Percentiles rank a stretch among this genome's conserved stretches.
Evolutionary conservation across 2,797 vertebrate species (phyloP).

Genomic region (Echiichthys vipera): DNA sequence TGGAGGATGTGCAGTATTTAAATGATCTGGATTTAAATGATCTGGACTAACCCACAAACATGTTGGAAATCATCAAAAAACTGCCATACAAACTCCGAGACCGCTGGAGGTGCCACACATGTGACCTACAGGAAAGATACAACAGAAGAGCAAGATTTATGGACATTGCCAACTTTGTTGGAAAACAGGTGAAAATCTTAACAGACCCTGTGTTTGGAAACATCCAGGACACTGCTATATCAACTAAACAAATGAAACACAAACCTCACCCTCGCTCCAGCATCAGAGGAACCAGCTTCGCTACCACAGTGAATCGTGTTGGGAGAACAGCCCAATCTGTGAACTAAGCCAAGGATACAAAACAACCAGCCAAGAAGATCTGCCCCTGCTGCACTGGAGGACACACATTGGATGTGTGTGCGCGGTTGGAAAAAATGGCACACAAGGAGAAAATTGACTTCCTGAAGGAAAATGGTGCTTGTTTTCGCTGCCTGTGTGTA

Average conservation of each 20-base stretch:
- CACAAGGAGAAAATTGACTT: slow-evolving; percentile 23
- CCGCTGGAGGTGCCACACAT: too few species aligned
- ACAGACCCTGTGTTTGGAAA: neutral
- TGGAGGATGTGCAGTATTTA: too few species aligned
- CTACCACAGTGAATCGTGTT: neutral
- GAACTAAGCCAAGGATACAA: neutral
- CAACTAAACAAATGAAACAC: neutral
- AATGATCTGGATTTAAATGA: too few species aligned
- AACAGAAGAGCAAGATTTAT: too few species aligned
- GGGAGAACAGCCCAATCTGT: neutral
- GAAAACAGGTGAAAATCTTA: neutral
- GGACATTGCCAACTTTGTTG: neutral
- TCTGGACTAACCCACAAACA: too few species aligned
- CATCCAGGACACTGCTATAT: neutral
- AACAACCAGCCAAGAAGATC: neutral
- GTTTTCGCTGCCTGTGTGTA: slow-evolving; percentile 23
- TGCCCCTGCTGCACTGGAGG: neutral
- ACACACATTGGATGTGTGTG: slow-evolving; percentile 16
- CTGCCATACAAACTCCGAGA: too few species aligned
- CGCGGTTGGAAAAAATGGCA: slow-evolving; percentile 20
- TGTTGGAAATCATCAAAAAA: too few species aligned
- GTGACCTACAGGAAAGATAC: too few species aligned
- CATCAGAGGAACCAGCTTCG: slow-evolving; percentile 12
- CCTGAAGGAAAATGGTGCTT: slow-evolving; percentile 15
- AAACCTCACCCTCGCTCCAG: neutral